Percentiles rank a stretch among this genome's conserved stretches.
These are phyloP conservation scores for Scytalopus superciliaris DNA, from an alignment of 2,113 vertebrate species.

Conservation along the genomic window DNA sequence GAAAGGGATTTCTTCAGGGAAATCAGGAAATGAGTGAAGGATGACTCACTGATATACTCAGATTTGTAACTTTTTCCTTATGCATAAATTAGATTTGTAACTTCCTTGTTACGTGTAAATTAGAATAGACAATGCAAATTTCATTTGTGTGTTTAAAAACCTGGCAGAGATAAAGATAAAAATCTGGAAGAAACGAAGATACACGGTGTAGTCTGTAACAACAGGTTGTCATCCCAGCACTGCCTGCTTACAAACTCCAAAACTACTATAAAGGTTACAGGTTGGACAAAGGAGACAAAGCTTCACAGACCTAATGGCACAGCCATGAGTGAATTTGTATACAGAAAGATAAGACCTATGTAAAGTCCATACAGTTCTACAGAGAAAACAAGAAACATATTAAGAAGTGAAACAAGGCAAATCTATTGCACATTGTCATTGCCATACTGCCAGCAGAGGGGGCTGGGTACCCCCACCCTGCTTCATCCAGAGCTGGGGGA, in stretches of 20 bases:
- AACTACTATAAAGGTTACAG: neutral
- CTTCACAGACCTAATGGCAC: neutral
- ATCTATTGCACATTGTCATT: neutral
- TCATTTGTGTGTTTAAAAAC: neutral
- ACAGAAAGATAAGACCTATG: neutral
- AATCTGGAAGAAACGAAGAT: neutral
- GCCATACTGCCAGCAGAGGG: rapidly evolving
- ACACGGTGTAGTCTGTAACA: neutral
- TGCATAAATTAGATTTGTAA: neutral
- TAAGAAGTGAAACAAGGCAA: neutral
- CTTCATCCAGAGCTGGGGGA: neutral
- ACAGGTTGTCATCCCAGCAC: neutral
- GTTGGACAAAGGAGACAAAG: neutral
- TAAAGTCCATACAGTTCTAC: neutral
- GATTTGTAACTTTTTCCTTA: neutral
- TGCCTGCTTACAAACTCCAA: neutral
- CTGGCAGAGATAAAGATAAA: neutral
- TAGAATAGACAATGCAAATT: neutral
- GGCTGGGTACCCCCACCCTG: neutral
- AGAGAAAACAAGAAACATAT: neutral
- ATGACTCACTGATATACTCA: neutral
- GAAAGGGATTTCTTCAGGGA: constrained; percentile 9
- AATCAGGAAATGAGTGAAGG: neutral
- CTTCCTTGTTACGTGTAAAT: neutral
- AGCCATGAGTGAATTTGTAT: neutral